Evolutionary conservation across 2,888 invertebrate species (phyloP).

Genomic region (Caprella mutica): DNA sequence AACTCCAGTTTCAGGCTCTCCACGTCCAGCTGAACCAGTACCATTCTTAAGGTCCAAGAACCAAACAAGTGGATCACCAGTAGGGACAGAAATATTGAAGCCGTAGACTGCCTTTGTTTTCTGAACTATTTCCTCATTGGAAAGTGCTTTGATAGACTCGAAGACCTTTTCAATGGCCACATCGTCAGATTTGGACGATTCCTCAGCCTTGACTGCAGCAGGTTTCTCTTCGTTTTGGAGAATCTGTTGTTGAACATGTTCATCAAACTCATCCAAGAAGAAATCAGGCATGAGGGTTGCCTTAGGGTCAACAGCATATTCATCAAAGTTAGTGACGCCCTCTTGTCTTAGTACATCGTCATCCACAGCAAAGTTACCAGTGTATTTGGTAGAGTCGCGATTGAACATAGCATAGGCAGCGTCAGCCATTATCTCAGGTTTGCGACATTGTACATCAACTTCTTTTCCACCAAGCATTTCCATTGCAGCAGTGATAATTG

Average conservation of each 20-base stretch:
- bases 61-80: constrained; percentile 58
- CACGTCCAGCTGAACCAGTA: constrained; percentile 63
- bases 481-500: constrained; percentile 85
- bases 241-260: constrained; percentile 15
- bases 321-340: constrained; percentile 70
- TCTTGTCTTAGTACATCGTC: constrained; percentile 68
- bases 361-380: constrained; percentile 76
- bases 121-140: constrained; percentile 30
- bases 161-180: constrained; percentile 19
- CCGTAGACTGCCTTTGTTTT: constrained; percentile 32
- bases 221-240: constrained; percentile 10
- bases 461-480: constrained; percentile 60
- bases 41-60: constrained; percentile 82
- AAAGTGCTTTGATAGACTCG: constrained; percentile 15
- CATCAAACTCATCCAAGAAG: constrained; percentile 56
- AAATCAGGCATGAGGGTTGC: constrained; percentile 70
- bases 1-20: constrained; percentile 55
- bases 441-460: constrained; percentile 55
- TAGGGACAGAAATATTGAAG: constrained; percentile 31
- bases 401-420: constrained; percentile 72
- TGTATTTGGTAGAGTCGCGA: constrained; percentile 38
- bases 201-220: constrained; percentile 3
- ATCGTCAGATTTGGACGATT: background rate
- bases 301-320: constrained; percentile 75
- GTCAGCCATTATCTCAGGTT: constrained; percentile 75